Base-by-base conservation (phyloP, 2,113 vertebrate genomes). In the Willisornis vidua region DNA sequence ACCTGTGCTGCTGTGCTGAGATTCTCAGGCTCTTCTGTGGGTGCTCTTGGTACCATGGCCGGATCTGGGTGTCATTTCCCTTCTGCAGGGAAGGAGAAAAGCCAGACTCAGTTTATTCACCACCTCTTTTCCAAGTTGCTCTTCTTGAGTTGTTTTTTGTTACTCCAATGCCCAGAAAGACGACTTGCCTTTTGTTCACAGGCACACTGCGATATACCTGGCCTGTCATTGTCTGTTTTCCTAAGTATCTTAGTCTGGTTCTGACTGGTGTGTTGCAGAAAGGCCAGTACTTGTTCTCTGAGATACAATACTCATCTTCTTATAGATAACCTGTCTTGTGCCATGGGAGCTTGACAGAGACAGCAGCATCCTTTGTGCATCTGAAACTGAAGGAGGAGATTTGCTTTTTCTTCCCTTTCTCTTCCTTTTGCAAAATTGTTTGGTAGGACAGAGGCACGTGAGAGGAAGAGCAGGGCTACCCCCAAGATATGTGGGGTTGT, bases 131-230 rank as follows among this genome's bases (percentile, higher is more conserved):
- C 58, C 59, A 51, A 43, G 19, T 35, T 65, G 26, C 39, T 39
- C 45, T 77, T 79, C 51, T 49, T 2, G 4, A 35, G 61, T 46
- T 84, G 58, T 6, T 80, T 31, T 80, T 73, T 4, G 1, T 82
- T 66, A 37, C 14, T 74, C n/a, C 23, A 1, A 0, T 94, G 51
- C n/a, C 28, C 54, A 72, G 48, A 72, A 82, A 51, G 61, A n/a
- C 0, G 7, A 12, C 68, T 58, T 71, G 74, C 20, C 55, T 63
- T 76, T 59, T 72, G 65, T 90, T 89, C 85, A 25, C 31, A 65
- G 49, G 31, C 5, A 1, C n/a, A 22, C 16, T 41, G 19, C 4
- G 3, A 35, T 0, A 1, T 59, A 29, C 35, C 45, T 75, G 49
- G 12, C 17, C 46, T 70, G 57, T 66, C 48, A 61, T 57, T 22